Evolutionary conservation across 2,797 vertebrate species (phyloP).

Genomic region (Molossus molossus): DNA sequence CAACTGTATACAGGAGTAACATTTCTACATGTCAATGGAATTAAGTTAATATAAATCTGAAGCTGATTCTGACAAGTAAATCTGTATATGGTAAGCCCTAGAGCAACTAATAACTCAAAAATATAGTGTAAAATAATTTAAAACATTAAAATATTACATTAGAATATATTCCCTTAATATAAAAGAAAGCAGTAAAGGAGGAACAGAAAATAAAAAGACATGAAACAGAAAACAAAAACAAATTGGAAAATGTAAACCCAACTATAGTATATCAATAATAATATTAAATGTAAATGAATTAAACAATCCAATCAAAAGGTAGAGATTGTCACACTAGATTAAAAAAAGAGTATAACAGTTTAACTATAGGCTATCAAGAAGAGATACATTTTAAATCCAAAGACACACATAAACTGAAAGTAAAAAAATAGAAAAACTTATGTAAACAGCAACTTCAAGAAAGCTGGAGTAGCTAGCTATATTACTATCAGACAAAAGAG

Average conservation of each 20-base stretch:
- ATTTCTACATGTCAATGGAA: constrained; percentile 16
- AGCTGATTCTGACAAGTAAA: constrained; percentile 6
- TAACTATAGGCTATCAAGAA: neutral
- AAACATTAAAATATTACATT: constrained; percentile 6
- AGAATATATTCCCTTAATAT: neutral
- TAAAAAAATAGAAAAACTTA: neutral
- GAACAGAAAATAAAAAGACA: neutral
- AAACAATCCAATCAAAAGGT: constrained; percentile 30
- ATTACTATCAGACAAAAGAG: neutral
- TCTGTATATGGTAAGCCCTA: neutral
- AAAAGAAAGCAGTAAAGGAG: constrained; percentile 30
- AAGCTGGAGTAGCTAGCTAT: neutral
- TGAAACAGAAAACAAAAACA: neutral
- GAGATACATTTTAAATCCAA: constrained; percentile 34
- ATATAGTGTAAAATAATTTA: neutral
- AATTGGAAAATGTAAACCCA: constrained; percentile 32
- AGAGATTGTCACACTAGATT: constrained; percentile 29
- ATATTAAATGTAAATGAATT: constrained; percentile 22
- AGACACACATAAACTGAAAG: neutral
- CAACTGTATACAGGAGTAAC: neutral
- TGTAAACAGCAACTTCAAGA: neutral
- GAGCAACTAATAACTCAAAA: constrained; percentile 43
- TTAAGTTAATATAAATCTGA: constrained; percentile 19
- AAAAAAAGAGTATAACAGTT: neutral
- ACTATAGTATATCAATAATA: neutral